These are phyloP conservation scores for Zaprionus davidi DNA, from an alignment of 1,140 invertebrate species.

Conservation along the genomic window DNA sequence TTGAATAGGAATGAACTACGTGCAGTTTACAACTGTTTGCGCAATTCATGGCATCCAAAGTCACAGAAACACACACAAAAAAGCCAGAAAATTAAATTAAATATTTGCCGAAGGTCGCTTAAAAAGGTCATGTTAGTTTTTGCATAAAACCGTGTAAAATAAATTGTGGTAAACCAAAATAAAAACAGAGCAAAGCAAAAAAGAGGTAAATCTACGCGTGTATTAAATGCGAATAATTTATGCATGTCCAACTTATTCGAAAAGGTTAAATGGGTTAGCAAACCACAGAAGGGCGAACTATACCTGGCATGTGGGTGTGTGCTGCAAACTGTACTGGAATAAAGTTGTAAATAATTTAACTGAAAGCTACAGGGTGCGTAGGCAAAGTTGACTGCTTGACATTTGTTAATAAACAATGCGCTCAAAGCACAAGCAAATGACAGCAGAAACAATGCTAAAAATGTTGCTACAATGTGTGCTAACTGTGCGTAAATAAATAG, in stretches of 20 bases:
- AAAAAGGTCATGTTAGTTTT: not conserved
- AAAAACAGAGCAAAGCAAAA: not conserved
- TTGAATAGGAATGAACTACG: not conserved
- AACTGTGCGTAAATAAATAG: not conserved
- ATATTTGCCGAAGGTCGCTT: constrained; percentile 20
- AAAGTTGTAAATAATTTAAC: constrained; percentile 19
- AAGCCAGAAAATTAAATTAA: constrained; percentile 23
- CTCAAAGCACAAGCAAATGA: not conserved
- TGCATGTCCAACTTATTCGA: constrained; percentile 37
- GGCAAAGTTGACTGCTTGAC: constrained; percentile 18
- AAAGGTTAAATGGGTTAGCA: constrained; percentile 37
- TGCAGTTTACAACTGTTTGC: not conserved
- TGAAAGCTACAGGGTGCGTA: constrained; percentile 11
- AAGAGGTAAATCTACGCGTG: constrained; percentile 6
- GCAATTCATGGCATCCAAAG: not conserved
- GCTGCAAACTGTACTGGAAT: not conserved
- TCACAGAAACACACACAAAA: constrained; percentile 10
- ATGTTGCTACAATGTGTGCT: not conserved
- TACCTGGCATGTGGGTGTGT: not conserved
- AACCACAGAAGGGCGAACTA: constrained; percentile 18
- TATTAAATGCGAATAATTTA: constrained; percentile 42
- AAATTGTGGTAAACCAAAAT: constrained; percentile 34
- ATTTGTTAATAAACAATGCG: constrained; percentile 23
- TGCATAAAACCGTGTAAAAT: constrained; percentile 14
- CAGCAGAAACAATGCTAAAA: not conserved